Percentiles rank a stretch among this genome's conserved stretches.
Conservation (phyloP, 2,113 vertebrate species). For the Turnix velox region DNA sequence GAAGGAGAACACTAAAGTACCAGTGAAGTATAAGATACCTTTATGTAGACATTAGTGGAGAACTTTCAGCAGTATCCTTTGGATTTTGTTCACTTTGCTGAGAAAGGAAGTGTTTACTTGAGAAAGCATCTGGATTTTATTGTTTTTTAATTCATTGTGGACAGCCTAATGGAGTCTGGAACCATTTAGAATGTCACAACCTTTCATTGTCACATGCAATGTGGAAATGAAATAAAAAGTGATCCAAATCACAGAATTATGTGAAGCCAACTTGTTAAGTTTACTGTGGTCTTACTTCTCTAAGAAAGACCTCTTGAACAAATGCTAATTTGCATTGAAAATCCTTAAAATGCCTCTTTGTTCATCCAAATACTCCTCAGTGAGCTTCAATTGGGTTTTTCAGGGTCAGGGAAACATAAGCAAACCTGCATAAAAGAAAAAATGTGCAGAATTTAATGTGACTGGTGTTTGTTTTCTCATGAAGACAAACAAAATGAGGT, state of each 20-base stretch:
- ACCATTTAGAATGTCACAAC: slow-evolving; percentile 38
- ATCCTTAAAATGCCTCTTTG: neutral
- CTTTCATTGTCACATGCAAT: slow-evolving; percentile 50
- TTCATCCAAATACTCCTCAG: neutral
- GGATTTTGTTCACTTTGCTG: neutral
- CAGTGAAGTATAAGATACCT: neutral
- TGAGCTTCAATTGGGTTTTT: neutral
- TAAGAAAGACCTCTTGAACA: neutral
- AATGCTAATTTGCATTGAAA: neutral
- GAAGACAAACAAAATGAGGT: neutral
- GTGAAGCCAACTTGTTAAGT: neutral
- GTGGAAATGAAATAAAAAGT: neutral
- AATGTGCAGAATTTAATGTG: neutral
- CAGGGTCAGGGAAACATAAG: neutral
- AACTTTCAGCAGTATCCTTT: neutral
- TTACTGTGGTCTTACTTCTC: neutral
- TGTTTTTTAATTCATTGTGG: slow-evolving; percentile 28
- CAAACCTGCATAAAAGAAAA: neutral
- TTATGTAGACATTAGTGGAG: neutral
- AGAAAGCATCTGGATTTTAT: slow-evolving; percentile 53
- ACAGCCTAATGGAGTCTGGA: slow-evolving; percentile 49
- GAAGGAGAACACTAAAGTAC: neutral
- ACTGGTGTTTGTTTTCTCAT: neutral
- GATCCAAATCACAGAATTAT: neutral
- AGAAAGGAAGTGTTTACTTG: slow-evolving; percentile 44